Evolutionary conservation across 2,888 invertebrate species (phyloP), one percentile per base, ranked within the genome.

Genomic region (Cryptus armator): DNA sequence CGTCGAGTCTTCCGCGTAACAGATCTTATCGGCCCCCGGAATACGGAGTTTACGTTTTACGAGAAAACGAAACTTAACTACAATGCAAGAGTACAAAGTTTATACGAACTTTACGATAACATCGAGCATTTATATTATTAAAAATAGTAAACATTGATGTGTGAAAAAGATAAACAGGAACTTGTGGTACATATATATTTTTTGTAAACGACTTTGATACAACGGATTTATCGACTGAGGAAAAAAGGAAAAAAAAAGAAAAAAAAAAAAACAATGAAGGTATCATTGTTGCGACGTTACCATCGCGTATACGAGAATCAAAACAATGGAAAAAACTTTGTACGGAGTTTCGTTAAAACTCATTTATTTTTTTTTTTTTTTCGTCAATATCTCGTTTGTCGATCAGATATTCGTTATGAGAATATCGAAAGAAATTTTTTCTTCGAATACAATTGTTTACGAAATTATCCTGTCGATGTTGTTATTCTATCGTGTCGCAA

Each of bases 181-280:
- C 5, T 74, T 29, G 56, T 44, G 44, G 16, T 51, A 68, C 56
- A 68, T 59, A 72, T 70, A 74, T 75, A 75, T 81, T 53, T 81
- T 76, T 81, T 81, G 81, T 81, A 81, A 71, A 71, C 70, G 19
- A 81, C 70, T 76, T 81, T 81, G 70, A 81, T 81, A 81, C 81
- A 71, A 70, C n/a, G 62, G 76, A 62, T 64, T 64, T 64, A 29
- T 10, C 29, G 59, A 48, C 3, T 48, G 14, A 32, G 16, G 16
- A 62, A 16, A 62, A 48, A 3, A 56, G 12, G 14, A 46, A 62
- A 24, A n/a, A 29, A 48, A 64, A 46, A 10, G 24, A 6, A 10
- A 0, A 46, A 7, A 1, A 37, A 37, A 9, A 9, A 37, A 37
- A 37, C 37, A 6, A 37, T 37, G 37, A 37, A 37, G 9, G 37